Evolutionary conservation across 2,113 vertebrate genomes (phyloP).

Genomic region (Hippocampus zosterae): DNA sequence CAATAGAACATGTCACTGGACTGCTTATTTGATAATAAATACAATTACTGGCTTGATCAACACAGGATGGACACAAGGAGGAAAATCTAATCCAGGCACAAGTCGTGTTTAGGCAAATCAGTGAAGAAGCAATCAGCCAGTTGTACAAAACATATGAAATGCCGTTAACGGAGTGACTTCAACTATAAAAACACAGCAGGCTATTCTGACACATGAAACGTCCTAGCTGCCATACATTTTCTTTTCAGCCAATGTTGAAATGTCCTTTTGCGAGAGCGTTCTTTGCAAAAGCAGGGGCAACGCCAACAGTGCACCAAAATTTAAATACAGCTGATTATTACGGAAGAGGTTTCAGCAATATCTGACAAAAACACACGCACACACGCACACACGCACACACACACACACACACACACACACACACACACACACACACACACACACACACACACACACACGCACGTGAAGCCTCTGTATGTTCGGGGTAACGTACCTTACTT

Average conservation of each 20-base stretch:
- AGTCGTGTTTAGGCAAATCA: not conserved
- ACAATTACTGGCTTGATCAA: not conserved
- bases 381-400: too few species aligned
- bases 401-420: too few species aligned
- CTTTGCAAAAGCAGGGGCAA: not conserved
- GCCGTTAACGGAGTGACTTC: not conserved
- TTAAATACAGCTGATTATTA: not conserved
- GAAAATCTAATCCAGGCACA: not conserved
- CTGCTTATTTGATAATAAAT: not conserved
- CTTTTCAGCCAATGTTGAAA: not conserved
- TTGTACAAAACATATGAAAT: not conserved
- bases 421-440: not conserved
- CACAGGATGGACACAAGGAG: not conserved
- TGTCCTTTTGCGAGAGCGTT: not conserved
- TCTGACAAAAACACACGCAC: not conserved
- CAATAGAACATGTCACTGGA: not conserved
- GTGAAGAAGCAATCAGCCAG: not conserved
- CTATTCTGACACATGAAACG: not conserved
- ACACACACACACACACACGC: not conserved
- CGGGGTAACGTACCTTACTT: slow-evolving; percentile 41
- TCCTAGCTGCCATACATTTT: not conserved
- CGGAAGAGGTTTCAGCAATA: not conserved
- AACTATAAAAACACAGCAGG: not conserved
- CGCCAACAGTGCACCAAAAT: not conserved
- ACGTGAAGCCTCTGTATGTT: slow-evolving; percentile 24